Percentiles rank a stretch among this genome's conserved stretches.
Conservation (phyloP, 2,113 vertebrate species). For the Engystomops pustulosus region DNA sequence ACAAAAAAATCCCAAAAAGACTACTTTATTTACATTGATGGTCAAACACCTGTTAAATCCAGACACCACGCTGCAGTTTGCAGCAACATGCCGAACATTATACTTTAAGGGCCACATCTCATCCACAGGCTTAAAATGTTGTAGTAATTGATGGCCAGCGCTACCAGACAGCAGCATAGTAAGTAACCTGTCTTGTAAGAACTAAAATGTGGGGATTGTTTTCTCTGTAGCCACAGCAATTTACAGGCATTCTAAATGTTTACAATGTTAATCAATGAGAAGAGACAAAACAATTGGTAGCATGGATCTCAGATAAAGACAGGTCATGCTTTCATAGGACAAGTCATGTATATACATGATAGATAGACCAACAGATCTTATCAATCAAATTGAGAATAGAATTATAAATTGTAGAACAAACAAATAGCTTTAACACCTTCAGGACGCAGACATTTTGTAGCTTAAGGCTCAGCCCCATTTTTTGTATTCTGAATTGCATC, state of each 20-base stretch:
- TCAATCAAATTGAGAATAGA: too few species aligned
- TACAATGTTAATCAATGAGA: neutral
- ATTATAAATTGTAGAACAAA: too few species aligned
- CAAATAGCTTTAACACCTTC: too few species aligned
- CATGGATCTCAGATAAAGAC: neutral
- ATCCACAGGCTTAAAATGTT: constrained; percentile 17
- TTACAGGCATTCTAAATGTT: neutral
- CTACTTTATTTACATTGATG: neutral
- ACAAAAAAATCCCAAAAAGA: neutral
- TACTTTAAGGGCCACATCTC: neutral
- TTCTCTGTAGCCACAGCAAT: constrained; percentile 1
- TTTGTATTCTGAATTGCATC: too few species aligned
- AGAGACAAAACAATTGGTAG: constrained; percentile 6
- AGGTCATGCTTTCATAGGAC: too few species aligned
- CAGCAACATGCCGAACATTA: neutral
- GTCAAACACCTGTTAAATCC: neutral
- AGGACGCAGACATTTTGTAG: too few species aligned
- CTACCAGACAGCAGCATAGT: neutral
- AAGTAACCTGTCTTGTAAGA: neutral
- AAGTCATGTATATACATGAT: neutral
- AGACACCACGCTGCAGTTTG: neutral
- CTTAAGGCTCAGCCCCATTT: too few species aligned
- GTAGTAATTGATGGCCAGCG: neutral
- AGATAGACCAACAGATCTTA: too few species aligned
- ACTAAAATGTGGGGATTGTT: constrained; percentile 5